Conservation (phyloP, 2,113 vertebrate species). For the Carassius gibelio region DNA sequence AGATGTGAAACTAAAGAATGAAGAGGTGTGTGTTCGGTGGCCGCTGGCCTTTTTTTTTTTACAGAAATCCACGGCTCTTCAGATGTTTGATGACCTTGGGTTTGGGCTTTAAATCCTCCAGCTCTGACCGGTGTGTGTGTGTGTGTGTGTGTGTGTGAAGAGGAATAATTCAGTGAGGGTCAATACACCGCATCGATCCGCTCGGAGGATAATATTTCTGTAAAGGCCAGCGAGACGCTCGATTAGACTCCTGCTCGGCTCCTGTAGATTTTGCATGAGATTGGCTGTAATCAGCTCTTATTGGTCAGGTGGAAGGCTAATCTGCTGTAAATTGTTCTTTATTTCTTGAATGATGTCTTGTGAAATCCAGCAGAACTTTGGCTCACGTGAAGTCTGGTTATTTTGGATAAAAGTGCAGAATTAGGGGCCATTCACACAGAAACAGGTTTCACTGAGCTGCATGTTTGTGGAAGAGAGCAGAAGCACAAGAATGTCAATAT, state of each 20-base stretch:
- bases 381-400: not conserved
- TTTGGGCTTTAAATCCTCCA: not conserved
- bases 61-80: not conserved
- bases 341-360: conserved; percentile 23
- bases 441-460: too few relatives aligned
- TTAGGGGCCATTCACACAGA: too few relatives aligned
- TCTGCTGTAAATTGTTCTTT: not conserved
- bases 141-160: not conserved
- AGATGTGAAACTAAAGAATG: not conserved
- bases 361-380: not conserved
- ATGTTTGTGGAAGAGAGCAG: too few relatives aligned
- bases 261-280: conserved; percentile 49
- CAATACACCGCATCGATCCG: conserved; percentile 48
- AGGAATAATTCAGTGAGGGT: not conserved
- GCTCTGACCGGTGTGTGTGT: too few relatives aligned
- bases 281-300: conserved; percentile 65
- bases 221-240: conserved; percentile 37
- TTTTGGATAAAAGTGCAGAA: too few relatives aligned
- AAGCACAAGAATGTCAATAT: too few relatives aligned
- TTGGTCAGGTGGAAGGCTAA: conserved; percentile 55
- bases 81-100: not conserved
- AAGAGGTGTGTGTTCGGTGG: too few relatives aligned
- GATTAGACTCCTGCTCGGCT: conserved; percentile 42
- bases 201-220: conserved; percentile 27
- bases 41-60: too few relatives aligned